Conservation (phyloP, 2,888 invertebrate genomes). For the Polymixis flavicincta region DNA sequence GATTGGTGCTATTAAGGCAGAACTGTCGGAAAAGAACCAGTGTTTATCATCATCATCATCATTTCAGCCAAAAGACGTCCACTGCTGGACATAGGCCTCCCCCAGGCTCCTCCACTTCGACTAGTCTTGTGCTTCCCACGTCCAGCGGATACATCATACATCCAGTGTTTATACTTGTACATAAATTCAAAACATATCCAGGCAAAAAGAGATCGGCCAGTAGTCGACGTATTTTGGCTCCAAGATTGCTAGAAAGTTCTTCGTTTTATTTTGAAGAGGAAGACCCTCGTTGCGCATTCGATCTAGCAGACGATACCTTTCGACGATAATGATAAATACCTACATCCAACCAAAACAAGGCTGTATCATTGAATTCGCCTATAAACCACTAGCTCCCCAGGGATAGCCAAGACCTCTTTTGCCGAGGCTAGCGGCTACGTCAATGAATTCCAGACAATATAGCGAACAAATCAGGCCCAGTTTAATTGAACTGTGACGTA, state of each 20-base stretch:
- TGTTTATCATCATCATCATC: no score
- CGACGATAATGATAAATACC: background rate
- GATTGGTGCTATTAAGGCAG: no score
- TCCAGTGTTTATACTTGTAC: background rate
- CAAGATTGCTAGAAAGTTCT: background rate
- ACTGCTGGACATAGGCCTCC: no score
- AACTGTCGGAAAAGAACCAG: background rate
- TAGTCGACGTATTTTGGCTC: background rate
- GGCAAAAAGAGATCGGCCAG: no score
- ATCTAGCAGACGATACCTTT: background rate
- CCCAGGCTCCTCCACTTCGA: no score
- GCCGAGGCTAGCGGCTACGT: conserved; percentile 40
- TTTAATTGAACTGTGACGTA: conserved; percentile 54
- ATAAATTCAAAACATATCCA: background rate
- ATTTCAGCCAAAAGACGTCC: no score
- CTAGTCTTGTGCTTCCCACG: no score
- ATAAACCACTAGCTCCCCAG: conserved; percentile 3
- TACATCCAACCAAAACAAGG: conserved; percentile 7
- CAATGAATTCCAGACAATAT: conserved; percentile 53
- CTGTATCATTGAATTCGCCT: conserved; percentile 3
- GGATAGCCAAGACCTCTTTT: conserved; percentile 39
- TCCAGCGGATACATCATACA: no score
- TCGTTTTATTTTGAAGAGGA: background rate
- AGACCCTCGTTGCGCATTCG: background rate
- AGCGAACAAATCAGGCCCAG: conserved; percentile 44